Evolutionary conservation across 1,140 invertebrate genomes (phyloP).

Genomic region (Ruditapes philippinarum): DNA sequence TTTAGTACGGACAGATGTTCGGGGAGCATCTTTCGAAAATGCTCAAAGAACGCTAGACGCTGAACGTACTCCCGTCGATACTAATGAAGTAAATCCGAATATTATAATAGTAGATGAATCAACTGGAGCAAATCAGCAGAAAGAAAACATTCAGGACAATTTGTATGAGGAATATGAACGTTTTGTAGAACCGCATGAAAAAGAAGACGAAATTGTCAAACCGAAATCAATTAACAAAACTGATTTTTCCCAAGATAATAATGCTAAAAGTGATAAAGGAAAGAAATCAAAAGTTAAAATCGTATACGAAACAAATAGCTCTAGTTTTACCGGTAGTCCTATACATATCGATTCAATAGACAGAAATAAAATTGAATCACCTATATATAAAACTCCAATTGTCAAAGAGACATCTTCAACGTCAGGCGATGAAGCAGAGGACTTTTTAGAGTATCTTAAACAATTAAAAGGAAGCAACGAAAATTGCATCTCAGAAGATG

Average conservation of each 20-base stretch:
- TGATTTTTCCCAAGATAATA: background rate
- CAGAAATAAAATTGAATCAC: slow-evolving; percentile 2
- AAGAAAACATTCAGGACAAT: background rate
- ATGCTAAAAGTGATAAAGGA: background rate
- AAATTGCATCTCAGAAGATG: background rate
- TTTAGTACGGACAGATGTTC: background rate
- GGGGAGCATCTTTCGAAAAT: too few species aligned
- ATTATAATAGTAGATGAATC: too few species aligned
- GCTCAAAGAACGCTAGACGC: background rate
- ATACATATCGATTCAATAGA: background rate
- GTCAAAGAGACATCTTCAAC: background rate
- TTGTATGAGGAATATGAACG: slow-evolving; percentile 54
- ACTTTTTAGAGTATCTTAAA: slow-evolving; percentile 54
- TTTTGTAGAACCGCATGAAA: slow-evolving; percentile 3
- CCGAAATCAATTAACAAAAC: background rate
- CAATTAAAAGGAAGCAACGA: slow-evolving; percentile 4
- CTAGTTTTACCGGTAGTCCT: too few species aligned
- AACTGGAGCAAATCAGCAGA: background rate
- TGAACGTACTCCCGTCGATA: background rate
- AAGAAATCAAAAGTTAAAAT: slow-evolving; percentile 1
- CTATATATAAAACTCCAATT: slow-evolving; percentile 48
- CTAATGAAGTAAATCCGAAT: background rate
- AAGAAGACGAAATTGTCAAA: background rate
- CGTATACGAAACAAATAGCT: background rate
- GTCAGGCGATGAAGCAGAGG: slow-evolving; percentile 39